Evolutionary conservation across 2,888 invertebrate genomes (phyloP).

Genomic region (Nomada ruficornis): DNA sequence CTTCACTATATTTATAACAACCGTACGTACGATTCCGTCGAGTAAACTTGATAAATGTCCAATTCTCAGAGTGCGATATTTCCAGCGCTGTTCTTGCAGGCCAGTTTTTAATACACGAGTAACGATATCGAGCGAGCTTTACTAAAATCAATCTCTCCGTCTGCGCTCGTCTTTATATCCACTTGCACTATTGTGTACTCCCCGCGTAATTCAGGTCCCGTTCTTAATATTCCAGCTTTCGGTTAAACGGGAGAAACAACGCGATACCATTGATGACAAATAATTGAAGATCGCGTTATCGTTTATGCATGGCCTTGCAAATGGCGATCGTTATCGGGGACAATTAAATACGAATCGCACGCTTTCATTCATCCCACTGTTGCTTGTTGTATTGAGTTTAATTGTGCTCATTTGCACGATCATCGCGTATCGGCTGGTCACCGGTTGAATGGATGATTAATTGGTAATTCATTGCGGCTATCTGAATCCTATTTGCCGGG

Average conservation of each 20-base stretch:
- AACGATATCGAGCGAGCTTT: background rate
- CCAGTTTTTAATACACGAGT: background rate
- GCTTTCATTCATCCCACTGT: background rate
- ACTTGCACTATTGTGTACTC: background rate
- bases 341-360: constrained; percentile 13
- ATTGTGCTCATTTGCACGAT: background rate
- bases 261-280: background rate
- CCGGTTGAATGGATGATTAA: background rate
- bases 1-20: too few relatives aligned
- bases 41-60: too few relatives aligned
- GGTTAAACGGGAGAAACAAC: background rate
- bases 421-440: background rate
- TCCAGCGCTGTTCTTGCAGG: background rate
- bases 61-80: background rate
- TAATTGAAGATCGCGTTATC: constrained; percentile 2
- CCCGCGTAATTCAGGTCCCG: background rate
- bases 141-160: constrained; percentile 7
- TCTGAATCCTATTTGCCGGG: background rate
- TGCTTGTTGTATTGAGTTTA: constrained; percentile 3
- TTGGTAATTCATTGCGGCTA: background rate
- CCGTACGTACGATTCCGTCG: too few relatives aligned
- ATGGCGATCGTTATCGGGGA: constrained; percentile 6
- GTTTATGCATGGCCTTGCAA: background rate
- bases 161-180: background rate
- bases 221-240: background rate